Base-by-base conservation (phyloP, 2,113 vertebrate species). In the Trogon melanurus region DNA sequence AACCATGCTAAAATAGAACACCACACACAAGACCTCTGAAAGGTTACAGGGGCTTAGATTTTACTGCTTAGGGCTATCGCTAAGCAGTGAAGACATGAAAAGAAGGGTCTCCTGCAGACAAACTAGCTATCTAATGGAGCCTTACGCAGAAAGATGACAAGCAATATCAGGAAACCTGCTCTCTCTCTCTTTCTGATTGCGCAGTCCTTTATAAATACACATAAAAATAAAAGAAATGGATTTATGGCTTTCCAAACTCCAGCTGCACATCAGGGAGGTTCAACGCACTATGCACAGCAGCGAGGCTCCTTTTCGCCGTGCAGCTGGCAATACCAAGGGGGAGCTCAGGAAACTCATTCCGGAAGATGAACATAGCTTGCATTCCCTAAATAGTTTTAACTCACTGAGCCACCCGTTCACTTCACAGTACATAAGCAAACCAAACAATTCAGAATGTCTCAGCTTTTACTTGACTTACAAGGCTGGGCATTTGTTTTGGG, bases 371-470 rank as follows among this genome's bases (percentile, higher is more conserved):
- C 85, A 80, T 82, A 89, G 79, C 47, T 86, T 32, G 10, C 85
- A 94, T 92, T 94, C 88, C 30, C n/a, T 3, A 80, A 58, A 94
- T 88, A 93, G 75, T 79, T 97, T 64, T 27, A 87, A 44, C 34
- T 92, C 76, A 45, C 62, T 62, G 41, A 19, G 17, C 69, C 48
- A 70, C 44, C n/a, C 72, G 13, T 48, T 95, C 83, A 61, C 44
- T 71, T 78, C 56, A 53, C 45, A 81, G 27, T 45, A 72, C 53
- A 20, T 20, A 86, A 78, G 32, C 88, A 79, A 88, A 48, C 5
- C 18, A 88, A 86, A 67, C 26, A 66, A 44, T 71, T 92, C 60
- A 27, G 47, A 74, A 56, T 13, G 20, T 32, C 27, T 83, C 62
- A 47, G 58, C 17, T 83, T 94, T 83, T 50, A 56, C 32, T 45